A percentile compares a stretch with the other conserved stretches of the same genome.
These are phyloP conservation scores for Strongylocentrotus purpuratus DNA, from an alignment of 35 echinoderm and acorn worm species.

Conservation along the genomic window DNA sequence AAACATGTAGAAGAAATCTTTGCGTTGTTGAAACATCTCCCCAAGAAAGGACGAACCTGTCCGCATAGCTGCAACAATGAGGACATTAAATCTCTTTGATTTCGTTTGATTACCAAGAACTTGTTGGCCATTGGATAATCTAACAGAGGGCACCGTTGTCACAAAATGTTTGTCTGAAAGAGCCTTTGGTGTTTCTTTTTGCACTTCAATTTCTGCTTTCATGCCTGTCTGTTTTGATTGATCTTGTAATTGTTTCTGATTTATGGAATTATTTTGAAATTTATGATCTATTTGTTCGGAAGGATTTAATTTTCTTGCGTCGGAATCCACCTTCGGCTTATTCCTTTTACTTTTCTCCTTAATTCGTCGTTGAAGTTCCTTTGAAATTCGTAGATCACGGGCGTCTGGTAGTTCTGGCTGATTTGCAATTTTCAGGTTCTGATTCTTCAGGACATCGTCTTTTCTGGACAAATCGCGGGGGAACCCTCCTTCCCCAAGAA, in stretches of 20 bases:
- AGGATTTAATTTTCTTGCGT: not conserved
- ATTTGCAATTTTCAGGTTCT: not conserved
- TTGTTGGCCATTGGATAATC: not conserved
- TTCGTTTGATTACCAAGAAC: not conserved
- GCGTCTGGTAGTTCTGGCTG: not conserved
- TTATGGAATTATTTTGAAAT: not conserved
- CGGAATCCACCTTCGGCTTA: not conserved
- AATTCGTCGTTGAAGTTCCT: not conserved
- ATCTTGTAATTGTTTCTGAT: not conserved
- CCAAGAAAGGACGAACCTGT: constrained; percentile 76
- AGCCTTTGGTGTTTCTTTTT: not conserved
- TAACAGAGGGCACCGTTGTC: not conserved
- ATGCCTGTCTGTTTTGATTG: not conserved
- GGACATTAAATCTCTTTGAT: not conserved
- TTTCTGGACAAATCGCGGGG: not conserved
- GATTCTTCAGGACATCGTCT: not conserved
- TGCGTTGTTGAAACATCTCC: constrained; percentile 66
- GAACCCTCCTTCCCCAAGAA: not conserved
- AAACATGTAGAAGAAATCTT: constrained; percentile 73
- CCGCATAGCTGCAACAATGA: constrained; percentile 70
- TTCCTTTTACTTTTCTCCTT: not conserved
- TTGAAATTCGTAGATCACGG: not conserved
- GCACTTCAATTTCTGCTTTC: not conserved
- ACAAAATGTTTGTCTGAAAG: not conserved
- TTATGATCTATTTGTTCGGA: not conserved